Evolutionary conservation across 2,797 vertebrate genomes (phyloP).

Genomic region (Carcharodon carcharias): DNA sequence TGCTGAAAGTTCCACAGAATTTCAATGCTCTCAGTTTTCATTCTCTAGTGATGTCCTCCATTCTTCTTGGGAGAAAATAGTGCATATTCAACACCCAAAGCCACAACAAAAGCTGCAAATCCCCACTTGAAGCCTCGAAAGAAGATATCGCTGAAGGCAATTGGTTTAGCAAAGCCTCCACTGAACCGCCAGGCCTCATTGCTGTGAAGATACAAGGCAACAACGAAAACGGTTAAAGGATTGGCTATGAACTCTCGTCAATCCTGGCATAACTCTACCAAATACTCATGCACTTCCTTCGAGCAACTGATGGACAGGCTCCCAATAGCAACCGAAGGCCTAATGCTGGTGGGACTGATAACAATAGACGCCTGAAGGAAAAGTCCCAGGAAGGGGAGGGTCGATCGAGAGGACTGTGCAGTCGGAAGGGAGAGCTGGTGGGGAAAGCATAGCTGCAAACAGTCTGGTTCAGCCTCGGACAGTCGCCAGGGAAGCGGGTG

Average conservation of each 20-base stretch:
- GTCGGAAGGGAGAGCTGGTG: accelerated
- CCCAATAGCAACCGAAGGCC: background rate
- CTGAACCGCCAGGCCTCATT: constrained; percentile 87
- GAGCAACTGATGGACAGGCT: background rate
- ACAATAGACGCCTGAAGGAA: too few relatives aligned
- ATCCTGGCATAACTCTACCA: too few relatives aligned
- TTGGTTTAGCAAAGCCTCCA: constrained; percentile 66
- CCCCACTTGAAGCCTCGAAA: constrained; percentile 85
- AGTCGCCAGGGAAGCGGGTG: too few relatives aligned
- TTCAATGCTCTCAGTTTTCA: background rate
- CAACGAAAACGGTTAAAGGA: background rate
- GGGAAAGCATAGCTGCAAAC: background rate
- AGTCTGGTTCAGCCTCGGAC: too few relatives aligned
- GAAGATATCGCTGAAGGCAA: constrained; percentile 62
- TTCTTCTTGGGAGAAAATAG: constrained; percentile 71
- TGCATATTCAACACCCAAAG: constrained; percentile 77
- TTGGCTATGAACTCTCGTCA: background rate
- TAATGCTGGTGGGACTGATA: too few relatives aligned
- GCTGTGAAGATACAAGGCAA: constrained; percentile 55
- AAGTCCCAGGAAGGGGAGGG: background rate
- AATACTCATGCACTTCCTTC: background rate
- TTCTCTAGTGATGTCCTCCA: constrained; percentile 62
- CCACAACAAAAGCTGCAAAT: constrained; percentile 79
- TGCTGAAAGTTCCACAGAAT: too few relatives aligned
- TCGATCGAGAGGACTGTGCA: background rate